Percentiles rank a stretch among this genome's conserved stretches.
These are phyloP conservation scores for Symphodus melops DNA, from an alignment of 2,113 vertebrate species.

Conservation along the genomic window DNA sequence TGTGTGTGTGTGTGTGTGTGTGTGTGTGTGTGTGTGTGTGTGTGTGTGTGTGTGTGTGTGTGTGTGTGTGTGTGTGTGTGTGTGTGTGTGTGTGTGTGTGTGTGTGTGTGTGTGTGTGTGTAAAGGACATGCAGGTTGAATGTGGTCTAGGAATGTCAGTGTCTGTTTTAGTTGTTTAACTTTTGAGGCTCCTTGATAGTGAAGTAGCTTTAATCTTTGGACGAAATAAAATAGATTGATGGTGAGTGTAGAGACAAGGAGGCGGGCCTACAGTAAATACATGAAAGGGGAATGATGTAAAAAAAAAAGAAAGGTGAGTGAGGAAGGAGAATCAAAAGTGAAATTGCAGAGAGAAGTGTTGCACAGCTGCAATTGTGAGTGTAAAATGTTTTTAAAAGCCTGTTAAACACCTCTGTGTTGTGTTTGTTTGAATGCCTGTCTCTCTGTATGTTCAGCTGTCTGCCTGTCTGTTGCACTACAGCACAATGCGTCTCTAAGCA, in stretches of 20 bases:
- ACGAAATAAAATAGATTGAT: constrained; percentile 19
- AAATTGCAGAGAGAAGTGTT: neutral
- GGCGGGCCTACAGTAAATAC: constrained; percentile 17
- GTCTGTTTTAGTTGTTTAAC: constrained; percentile 25
- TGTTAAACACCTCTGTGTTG: constrained; percentile 29
- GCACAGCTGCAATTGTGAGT: constrained; percentile 6
- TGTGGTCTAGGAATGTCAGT: constrained; percentile 44
- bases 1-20: constrained; percentile 18
- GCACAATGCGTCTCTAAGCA: constrained; percentile 17
- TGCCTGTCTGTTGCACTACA: constrained; percentile 18
- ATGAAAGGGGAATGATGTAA: neutral
- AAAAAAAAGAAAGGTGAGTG: neutral
- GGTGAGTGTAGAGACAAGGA: constrained; percentile 13
- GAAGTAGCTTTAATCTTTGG: constrained; percentile 49
- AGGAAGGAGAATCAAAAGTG: neutral
- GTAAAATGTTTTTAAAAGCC: constrained; percentile 28
- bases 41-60: constrained; percentile 16
- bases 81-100: constrained; percentile 24
- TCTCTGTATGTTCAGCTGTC: constrained; percentile 16
- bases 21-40: constrained; percentile 15
- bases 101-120: constrained; percentile 32
- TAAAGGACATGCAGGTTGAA: constrained; percentile 25
- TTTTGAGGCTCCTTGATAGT: constrained; percentile 41
- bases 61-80: neutral
- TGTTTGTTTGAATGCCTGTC: constrained; percentile 28